Conservation (phyloP, 2,888 invertebrate genomes). For the Eumerus sabulonum region DNA sequence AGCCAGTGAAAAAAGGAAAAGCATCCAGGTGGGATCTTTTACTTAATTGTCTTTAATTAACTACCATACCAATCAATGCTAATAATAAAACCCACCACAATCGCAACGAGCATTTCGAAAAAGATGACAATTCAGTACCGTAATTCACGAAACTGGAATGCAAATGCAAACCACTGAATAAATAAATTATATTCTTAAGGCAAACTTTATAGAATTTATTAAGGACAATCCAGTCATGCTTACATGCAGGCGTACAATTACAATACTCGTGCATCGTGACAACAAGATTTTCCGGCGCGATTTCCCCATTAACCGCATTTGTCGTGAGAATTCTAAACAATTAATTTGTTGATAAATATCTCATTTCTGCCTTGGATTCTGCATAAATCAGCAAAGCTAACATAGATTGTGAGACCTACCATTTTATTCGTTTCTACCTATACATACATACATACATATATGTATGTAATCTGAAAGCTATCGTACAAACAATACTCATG, state of each 20-base stretch:
- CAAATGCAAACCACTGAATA: constrained; percentile 25
- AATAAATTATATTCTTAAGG: constrained; percentile 58
- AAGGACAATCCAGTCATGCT: constrained; percentile 65
- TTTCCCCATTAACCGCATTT: constrained; percentile 30
- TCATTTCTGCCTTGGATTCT: background rate
- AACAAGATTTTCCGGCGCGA: constrained; percentile 41
- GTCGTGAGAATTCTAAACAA: constrained; percentile 60
- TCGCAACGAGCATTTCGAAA: background rate
- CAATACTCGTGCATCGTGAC: constrained; percentile 39
- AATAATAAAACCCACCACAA: constrained; percentile 3
- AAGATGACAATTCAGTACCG: constrained; percentile 59
- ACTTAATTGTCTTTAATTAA: background rate
- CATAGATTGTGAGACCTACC: constrained; percentile 6
- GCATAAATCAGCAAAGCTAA: constrained; percentile 9
- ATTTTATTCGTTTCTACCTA: background rate
- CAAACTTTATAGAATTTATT: constrained; percentile 52
- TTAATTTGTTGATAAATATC: constrained; percentile 61
- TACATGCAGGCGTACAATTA: constrained; percentile 45
- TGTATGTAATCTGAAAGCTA: constrained; percentile 33
- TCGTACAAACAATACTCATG: constrained; percentile 1
- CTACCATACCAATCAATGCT: background rate
- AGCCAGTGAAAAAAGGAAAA: no score
- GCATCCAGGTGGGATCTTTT: background rate
- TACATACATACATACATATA: background rate
- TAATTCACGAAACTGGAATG: constrained; percentile 6